A percentile compares a stretch with the other conserved stretches of the same genome.
Conservation (phyloP, 1,140 invertebrate species). For the Drosophila trapezifrons region DNA sequence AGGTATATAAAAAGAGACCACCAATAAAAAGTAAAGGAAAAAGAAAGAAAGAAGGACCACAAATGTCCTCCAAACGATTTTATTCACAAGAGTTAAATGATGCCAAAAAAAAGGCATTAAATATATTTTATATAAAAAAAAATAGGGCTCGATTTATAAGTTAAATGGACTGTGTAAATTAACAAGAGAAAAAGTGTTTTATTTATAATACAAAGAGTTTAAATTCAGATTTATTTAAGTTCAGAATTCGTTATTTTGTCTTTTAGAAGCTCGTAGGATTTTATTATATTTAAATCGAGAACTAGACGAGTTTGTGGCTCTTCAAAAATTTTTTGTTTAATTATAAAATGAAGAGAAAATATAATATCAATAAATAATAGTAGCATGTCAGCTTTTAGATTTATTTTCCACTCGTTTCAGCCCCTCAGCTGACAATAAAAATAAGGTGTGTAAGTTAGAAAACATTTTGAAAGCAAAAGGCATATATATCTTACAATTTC, state of each 20-base stretch:
- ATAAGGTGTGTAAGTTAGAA: background rate
- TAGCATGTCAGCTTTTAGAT: too few species aligned
- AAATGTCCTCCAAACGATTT: background rate
- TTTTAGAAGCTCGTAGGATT: too few species aligned
- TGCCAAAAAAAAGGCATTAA: background rate
- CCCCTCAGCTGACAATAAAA: background rate
- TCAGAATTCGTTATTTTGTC: too few species aligned
- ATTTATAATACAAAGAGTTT: background rate
- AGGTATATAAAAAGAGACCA: conserved; percentile 5
- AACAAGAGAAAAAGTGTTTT: background rate
- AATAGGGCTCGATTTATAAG: background rate
- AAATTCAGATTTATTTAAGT: too few species aligned
- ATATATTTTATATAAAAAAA: background rate
- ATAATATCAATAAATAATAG: too few species aligned
- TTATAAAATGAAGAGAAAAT: too few species aligned
- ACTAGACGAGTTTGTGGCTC: too few species aligned
- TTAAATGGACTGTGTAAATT: background rate
- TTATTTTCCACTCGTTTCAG: too few species aligned
- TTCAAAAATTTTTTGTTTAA: too few species aligned
- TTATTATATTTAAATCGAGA: too few species aligned
- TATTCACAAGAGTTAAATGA: conserved; percentile 7
- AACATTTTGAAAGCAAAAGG: background rate
- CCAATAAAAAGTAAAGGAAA: conserved; percentile 46
- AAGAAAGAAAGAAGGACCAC: conserved; percentile 9
- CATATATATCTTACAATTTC: background rate